A percentile compares a stretch with the other conserved stretches of the same genome.
phyloP scores from a whole-genome alignment of 1,140 invertebrate species.

The Sycophaga agraensis region DNA sequence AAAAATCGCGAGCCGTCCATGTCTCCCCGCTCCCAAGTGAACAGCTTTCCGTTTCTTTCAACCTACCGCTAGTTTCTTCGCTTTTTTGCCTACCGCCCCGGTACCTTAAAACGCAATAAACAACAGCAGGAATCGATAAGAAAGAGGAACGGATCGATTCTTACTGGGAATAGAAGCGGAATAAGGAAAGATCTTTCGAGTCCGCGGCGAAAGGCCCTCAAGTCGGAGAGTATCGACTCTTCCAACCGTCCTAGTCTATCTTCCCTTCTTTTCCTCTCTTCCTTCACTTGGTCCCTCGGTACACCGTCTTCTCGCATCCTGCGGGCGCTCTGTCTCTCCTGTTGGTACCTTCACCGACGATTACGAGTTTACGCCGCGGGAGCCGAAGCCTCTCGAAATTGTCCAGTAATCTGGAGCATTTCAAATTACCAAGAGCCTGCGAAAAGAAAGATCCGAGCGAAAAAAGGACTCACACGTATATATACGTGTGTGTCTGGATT shows the following conservation, averaged over 20 bases:
- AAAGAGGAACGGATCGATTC: slow-evolving; percentile 31
- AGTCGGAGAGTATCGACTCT: slow-evolving; percentile 12
- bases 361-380: slow-evolving; percentile 29
- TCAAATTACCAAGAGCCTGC: no score
- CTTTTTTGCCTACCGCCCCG: no score
- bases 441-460: no score
- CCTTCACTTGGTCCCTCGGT: no score
- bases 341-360: slow-evolving; percentile 29
- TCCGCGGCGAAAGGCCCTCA: slow-evolving; percentile 22
- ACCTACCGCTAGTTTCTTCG: neutral
- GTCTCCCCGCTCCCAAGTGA: slow-evolving; percentile 26
- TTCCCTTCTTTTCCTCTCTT: slow-evolving; percentile 15
- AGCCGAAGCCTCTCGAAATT: slow-evolving; percentile 29
- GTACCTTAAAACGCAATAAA: slow-evolving; percentile 28
- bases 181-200: slow-evolving; percentile 25
- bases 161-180: slow-evolving; percentile 21
- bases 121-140: slow-evolving; percentile 26
- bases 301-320: no score
- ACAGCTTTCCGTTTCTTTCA: slow-evolving; percentile 30
- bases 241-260: slow-evolving; percentile 25
- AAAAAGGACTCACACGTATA: neutral
- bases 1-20: neutral
- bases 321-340: slow-evolving; percentile 1
- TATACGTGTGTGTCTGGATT: neutral
- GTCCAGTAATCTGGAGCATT: slow-evolving; percentile 34